A percentile compares a stretch with the other conserved stretches of the same genome.
These are phyloP conservation scores for Bombus difficillimus DNA, from an alignment of 1,140 invertebrate species.

Conservation along the genomic window DNA sequence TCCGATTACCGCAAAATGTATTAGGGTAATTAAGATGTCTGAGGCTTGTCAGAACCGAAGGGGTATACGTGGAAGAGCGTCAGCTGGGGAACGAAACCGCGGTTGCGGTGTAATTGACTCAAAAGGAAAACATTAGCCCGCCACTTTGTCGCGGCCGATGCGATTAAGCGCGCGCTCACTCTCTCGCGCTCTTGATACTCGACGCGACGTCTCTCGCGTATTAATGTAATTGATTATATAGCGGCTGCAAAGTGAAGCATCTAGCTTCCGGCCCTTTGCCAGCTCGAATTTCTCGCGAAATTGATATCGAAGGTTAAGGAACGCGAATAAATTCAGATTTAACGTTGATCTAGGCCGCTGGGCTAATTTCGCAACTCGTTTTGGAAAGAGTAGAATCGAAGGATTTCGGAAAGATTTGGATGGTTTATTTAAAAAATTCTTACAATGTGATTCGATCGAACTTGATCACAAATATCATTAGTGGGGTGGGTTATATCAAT, in stretches of 20 bases:
- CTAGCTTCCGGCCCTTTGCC: neutral
- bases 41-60: conserved; percentile 4
- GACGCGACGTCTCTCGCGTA: neutral
- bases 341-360: neutral
- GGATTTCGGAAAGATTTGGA: too few species aligned
- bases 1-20: conserved; percentile 40
- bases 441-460: too few species aligned
- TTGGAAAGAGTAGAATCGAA: too few species aligned
- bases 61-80: neutral
- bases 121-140: conserved; percentile 27
- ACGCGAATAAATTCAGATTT: neutral
- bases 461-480: too few species aligned
- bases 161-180: conserved; percentile 8
- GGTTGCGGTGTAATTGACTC: conserved; percentile 34
- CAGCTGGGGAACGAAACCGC: conserved; percentile 10
- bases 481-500: too few species aligned
- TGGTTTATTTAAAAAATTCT: too few species aligned
- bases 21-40: conserved; percentile 47
- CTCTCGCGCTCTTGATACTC: neutral
- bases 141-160: conserved; percentile 23
- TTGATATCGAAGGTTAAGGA: neutral
- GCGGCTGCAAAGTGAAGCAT: neutral
- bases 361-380: too few species aligned
- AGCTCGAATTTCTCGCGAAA: neutral
- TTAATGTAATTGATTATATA: conserved; percentile 29